Conservation (phyloP, 2,113 vertebrate species). For the Circaetus gallicus region DNA sequence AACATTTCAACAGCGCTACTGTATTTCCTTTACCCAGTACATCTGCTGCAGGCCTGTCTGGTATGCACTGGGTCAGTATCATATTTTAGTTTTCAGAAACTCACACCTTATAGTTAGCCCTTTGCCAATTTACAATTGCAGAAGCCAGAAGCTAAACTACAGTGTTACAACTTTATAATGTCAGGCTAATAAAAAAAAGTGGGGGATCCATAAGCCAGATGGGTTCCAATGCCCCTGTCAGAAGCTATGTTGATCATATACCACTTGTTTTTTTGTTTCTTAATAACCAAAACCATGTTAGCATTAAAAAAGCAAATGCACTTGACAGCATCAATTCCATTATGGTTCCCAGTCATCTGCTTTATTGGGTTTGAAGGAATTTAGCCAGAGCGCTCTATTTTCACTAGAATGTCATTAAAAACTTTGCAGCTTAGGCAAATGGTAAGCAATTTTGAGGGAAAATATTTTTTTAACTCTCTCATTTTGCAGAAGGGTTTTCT, state of each 20-base stretch:
- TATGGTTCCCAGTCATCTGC: constrained; percentile 52
- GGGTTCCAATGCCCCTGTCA: constrained; percentile 61
- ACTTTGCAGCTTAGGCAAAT: constrained; percentile 59
- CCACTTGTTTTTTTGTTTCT: constrained; percentile 41
- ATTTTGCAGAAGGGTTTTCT: neutral
- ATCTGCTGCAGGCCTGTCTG: constrained; percentile 56
- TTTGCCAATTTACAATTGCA: constrained; percentile 69
- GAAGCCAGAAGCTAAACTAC: constrained; percentile 67
- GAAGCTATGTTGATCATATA: constrained; percentile 46
- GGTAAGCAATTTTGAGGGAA: constrained; percentile 9
- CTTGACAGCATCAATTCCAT: constrained; percentile 48
- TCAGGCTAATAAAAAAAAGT: constrained; percentile 54
- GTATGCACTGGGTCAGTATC: constrained; percentile 1
- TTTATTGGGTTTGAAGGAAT: constrained; percentile 65
- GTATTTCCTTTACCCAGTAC: constrained; percentile 28
- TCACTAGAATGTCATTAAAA: constrained; percentile 47
- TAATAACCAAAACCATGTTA: constrained; percentile 62
- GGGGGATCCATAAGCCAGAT: constrained; percentile 61
- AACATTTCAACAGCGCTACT: constrained; percentile 24
- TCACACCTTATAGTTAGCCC: constrained; percentile 60
- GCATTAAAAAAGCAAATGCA: constrained; percentile 60
- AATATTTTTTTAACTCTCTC: constrained; percentile 2
- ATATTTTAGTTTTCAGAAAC: constrained; percentile 60
- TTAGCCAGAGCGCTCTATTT: constrained; percentile 35
- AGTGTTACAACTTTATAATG: constrained; percentile 66